Percentiles rank a stretch among this genome's conserved stretches.
These are phyloP conservation scores for Centrocercus urophasianus DNA, from an alignment of 2,113 vertebrate genomes.

Conservation along the genomic window DNA sequence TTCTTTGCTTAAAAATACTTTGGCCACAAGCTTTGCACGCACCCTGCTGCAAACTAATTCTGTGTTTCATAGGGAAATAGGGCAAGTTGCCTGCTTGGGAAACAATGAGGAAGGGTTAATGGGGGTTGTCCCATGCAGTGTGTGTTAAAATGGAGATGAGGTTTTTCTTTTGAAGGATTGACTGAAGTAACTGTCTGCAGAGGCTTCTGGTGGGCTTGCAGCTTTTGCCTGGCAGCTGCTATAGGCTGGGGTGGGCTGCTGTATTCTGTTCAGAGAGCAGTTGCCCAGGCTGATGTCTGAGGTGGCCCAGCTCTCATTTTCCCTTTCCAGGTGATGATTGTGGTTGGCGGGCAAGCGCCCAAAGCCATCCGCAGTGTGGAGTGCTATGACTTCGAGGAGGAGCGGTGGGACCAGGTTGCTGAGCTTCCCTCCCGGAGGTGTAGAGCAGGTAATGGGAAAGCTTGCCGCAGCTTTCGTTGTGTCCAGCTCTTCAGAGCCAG, in stretches of 20 bases:
- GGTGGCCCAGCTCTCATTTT: background rate
- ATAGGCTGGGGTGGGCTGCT: background rate
- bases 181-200: background rate
- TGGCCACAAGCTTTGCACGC: fast-evolving
- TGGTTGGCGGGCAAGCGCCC: slow-evolving; percentile 95
- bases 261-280: background rate
- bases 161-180: background rate
- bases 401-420: slow-evolving; percentile 95
- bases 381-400: slow-evolving; percentile 96
- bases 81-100: background rate
- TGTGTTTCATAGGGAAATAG: background rate
- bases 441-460: slow-evolving; percentile 83
- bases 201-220: background rate
- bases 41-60: background rate
- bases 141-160: background rate
- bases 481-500: background rate
- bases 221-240: background rate
- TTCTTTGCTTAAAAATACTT: background rate
- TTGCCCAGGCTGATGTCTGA: background rate
- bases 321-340: slow-evolving; percentile 92
- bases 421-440: slow-evolving; percentile 94
- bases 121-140: background rate
- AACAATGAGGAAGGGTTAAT: background rate
- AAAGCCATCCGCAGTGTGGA: slow-evolving; percentile 97
- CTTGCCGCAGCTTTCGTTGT: background rate